Base-by-base conservation (phyloP, 2,888 invertebrate genomes). In the Heliconius erato region DNA sequence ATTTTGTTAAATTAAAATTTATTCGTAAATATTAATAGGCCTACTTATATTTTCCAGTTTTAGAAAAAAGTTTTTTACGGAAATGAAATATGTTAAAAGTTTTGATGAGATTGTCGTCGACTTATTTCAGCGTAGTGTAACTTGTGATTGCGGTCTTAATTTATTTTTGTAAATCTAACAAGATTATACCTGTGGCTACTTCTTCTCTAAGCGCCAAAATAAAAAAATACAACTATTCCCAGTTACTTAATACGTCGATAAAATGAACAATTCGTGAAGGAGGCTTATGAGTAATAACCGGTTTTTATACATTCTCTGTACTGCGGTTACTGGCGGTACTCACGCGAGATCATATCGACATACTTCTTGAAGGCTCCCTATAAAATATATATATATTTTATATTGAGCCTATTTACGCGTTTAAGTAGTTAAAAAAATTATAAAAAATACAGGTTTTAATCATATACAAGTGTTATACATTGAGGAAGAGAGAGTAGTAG, bases 281-380 rank as follows among this genome's bases (percentile, higher is more conserved):
- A 76, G 63, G n/a, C 35, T 76, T 76, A 59, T 35, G 35, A 63
- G 59, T 76, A 76, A 76, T 76, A 76, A 59, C 35, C 35, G 35
- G 49, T 14, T 76, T 76, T 63, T 63, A 63, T 63, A 63, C 32
- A 76, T 35, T 0, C 59, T 14, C 35, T n/a, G 26, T 72, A 40
- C n/a, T 40, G n/a, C 35, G 23, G 23, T 14, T 40, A 71, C 76
- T 71, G n/a, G 32, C 14, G n/a, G 12, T 40, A n/a, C 59, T 63
- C 76, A 76, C 76, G 76, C 76, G 76, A 76, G 76, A 76, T 76
- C 35, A 23, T 76, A 76, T 76, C 76, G 59, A 26, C 26, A 1
- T 76, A 74, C 32, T 49, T 32, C 54, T 74, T 32, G 32, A 74
- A 59, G 59, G 35, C 59, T 59, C 16, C 35, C 74, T 54, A 59